Conservation (phyloP, 2,113 vertebrate genomes). For the Carassius auratus region DNA sequence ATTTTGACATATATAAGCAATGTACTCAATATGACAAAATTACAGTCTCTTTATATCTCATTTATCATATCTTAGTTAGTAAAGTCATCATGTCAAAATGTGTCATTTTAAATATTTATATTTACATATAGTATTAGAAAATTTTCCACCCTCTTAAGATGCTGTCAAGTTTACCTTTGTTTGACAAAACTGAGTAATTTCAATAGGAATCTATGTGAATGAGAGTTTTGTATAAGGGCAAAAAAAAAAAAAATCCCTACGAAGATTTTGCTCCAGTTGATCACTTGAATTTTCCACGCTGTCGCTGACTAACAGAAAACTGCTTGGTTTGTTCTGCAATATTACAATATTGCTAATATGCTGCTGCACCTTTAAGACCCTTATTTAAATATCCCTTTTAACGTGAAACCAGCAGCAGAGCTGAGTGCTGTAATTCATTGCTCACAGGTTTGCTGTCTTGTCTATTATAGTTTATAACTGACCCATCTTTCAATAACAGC, state of each 20-base stretch:
- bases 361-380: not conserved
- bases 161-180: too few species aligned
- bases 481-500: not conserved
- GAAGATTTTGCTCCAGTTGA: not conserved
- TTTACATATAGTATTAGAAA: too few species aligned
- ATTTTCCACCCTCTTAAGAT: too few species aligned
- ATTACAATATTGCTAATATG: not conserved
- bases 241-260: not conserved
- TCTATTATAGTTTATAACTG: not conserved
- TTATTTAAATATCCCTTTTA: not conserved
- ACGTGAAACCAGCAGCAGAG: not conserved
- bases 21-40: too few species aligned
- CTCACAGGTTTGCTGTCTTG: not conserved
- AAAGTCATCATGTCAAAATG: too few species aligned
- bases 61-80: too few species aligned
- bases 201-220: not conserved
- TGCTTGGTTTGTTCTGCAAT: not conserved
- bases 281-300: not conserved
- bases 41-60: too few species aligned
- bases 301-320: not conserved
- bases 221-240: not conserved
- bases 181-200: not conserved
- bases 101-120: too few species aligned
- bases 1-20: too few species aligned
- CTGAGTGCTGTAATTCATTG: not conserved